Evolutionary conservation across 2,888 invertebrate species (phyloP), one percentile per base, ranked within the genome.

Genomic region (Deilephila elpenor): DNA sequence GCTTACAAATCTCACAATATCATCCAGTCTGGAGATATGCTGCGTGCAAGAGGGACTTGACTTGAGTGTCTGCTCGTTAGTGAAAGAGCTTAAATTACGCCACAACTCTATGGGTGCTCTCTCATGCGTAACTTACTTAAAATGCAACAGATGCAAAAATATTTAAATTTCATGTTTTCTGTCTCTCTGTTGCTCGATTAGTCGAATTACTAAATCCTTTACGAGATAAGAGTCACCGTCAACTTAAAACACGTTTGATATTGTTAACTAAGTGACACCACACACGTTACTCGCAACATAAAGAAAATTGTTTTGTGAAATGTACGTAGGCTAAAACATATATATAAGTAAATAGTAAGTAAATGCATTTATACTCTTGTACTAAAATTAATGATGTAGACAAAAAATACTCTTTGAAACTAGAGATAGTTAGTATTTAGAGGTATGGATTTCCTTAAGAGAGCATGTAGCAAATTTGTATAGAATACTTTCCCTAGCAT

Each of bases 21-120:
- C 86, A 86, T 86, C 83, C 84, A 87, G 88, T 86, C 87, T 86
- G 85, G 85, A 85, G 84, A 83, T 85, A 87, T 85, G 83, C 82
- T 84, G 81, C 80, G 84, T 83, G 84, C 80, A 85, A 84, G 86
- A 83, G 84, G 82, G 86, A 84, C 89, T 86, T 79, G 80, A 86
- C 86, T 85, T 83, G 88, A 91, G 93, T 89, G 89, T 82, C 84
- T 85, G 91, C 93, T 93, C 92, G 92, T 93, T 93, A 93, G 91
- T 84, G 86, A 82, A 88, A 91, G 91, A 90, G 90, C 86, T 88
- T 85, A 91, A 92, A 90, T 92, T 91, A 91, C 88, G 84, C 84
- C 86, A 82, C 86, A 86, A 83, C 86, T 86, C 80, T 84, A 86
- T 82, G 83, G 79, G 80, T 78, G 78, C 85, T 83, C 86, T 82